These are phyloP conservation scores for Lanistes nyassanus DNA, from an alignment of 1,140 invertebrate genomes.

Conservation along the genomic window DNA sequence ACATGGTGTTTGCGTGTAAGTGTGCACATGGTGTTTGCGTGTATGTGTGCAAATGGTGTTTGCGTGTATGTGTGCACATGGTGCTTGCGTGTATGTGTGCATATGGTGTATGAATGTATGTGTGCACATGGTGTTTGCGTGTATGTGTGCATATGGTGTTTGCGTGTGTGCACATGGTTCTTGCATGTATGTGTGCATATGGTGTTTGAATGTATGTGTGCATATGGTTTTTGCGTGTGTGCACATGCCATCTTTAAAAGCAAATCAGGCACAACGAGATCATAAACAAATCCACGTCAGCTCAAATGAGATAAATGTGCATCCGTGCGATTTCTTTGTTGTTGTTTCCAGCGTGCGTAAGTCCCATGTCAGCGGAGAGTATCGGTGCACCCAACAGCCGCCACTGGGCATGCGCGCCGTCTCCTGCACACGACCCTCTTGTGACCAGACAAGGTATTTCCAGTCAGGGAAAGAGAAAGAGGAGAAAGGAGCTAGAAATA, in stretches of 20 bases:
- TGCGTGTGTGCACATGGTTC: neutral
- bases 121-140: too few relatives aligned
- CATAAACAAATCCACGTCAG: neutral
- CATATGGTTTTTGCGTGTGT: neutral
- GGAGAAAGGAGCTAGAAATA: too few relatives aligned
- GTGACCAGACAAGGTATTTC: conserved; percentile 14
- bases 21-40: too few relatives aligned
- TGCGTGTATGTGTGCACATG: too few relatives aligned
- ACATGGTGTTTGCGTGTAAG: too few relatives aligned
- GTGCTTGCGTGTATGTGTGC: too few relatives aligned
- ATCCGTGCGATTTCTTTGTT: too few relatives aligned
- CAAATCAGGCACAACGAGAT: neutral
- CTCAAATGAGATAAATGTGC: too few relatives aligned
- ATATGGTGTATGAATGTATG: too few relatives aligned
- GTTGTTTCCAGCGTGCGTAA: conserved; percentile 19
- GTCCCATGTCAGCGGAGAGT: conserved; percentile 14
- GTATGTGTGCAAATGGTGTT: too few relatives aligned
- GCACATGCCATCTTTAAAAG: neutral
- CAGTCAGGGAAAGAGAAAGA: neutral
- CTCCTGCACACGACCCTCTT: conserved; percentile 22
- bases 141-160: too few relatives aligned
- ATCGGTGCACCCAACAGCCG: conserved; percentile 15
- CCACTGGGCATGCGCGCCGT: conserved; percentile 23
- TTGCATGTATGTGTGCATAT: neutral
- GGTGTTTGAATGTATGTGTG: neutral